A percentile compares a stretch with the other conserved stretches of the same genome.
phyloP scores from a whole-genome alignment of 2,113 vertebrate genomes.

The Xyliphius kryptos region DNA sequence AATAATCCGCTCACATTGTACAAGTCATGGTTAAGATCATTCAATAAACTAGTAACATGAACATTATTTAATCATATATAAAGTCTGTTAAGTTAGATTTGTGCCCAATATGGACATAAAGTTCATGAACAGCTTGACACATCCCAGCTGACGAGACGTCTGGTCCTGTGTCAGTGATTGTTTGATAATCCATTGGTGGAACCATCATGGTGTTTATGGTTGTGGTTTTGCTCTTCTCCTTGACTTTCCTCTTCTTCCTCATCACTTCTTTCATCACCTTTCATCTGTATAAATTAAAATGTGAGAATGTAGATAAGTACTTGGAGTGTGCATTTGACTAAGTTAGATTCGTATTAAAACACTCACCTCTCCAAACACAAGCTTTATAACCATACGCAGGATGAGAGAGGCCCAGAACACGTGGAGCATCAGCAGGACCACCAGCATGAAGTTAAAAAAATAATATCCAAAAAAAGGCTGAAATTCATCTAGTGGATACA shows the following conservation, averaged over 20 bases:
- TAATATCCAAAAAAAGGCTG: conserved; percentile 81
- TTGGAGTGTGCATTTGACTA: too few species aligned
- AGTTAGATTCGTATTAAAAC: conserved; percentile 14
- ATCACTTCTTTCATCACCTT: conserved; percentile 44
- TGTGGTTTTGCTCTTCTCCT: conserved; percentile 19
- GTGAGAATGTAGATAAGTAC: neutral
- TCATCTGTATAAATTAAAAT: conserved; percentile 24
- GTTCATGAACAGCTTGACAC: conserved; percentile 20
- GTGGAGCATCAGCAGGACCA: conserved; percentile 75
- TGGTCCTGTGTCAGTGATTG: conserved; percentile 9
- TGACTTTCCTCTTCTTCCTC: conserved; percentile 35
- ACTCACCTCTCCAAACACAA: conserved; percentile 74
- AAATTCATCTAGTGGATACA: conserved; percentile 66
- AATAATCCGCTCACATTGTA: too few species aligned
- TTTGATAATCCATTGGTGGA: conserved; percentile 36
- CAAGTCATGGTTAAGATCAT: too few species aligned
- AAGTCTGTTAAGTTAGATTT: neutral
- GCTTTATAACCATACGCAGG: conserved; percentile 73
- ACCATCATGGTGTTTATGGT: conserved; percentile 59
- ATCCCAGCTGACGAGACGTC: neutral
- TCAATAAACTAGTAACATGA: too few species aligned
- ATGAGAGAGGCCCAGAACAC: conserved; percentile 84
- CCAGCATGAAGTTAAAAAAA: conserved; percentile 77
- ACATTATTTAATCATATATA: neutral
- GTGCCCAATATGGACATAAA: conserved; percentile 53